Percentiles rank a stretch among this genome's conserved stretches.
These are phyloP conservation scores for Sturmia bella DNA, from an alignment of 2,888 invertebrate species.

Conservation along the genomic window DNA sequence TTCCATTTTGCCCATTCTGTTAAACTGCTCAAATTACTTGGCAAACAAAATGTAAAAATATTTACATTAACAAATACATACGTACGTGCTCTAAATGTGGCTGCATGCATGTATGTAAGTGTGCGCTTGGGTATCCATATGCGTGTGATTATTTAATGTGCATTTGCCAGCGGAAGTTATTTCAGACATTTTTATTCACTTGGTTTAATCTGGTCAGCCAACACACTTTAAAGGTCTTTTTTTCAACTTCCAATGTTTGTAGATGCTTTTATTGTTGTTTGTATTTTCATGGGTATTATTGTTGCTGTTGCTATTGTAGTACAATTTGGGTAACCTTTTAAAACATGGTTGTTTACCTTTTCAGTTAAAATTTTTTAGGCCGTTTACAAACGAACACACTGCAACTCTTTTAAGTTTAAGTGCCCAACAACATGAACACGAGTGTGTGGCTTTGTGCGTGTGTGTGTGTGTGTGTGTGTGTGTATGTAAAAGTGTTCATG, in stretches of 20 bases:
- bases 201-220: slow-evolving; percentile 70
- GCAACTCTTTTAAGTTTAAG: slow-evolving; percentile 1
- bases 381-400: slow-evolving; percentile 7
- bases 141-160: slow-evolving; percentile 38
- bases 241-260: slow-evolving; percentile 33
- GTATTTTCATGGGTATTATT: slow-evolving; percentile 2
- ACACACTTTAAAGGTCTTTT: slow-evolving; percentile 21
- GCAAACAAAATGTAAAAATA: slow-evolving; percentile 1
- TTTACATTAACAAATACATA: neutral
- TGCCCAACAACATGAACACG: slow-evolving; percentile 1
- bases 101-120: neutral
- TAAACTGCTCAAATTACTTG: slow-evolving; percentile 25
- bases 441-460: neutral
- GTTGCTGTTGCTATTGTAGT: slow-evolving; percentile 17
- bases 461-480: slow-evolving; percentile 1
- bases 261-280: neutral
- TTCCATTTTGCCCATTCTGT: slow-evolving; percentile 5
- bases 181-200: slow-evolving; percentile 69
- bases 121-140: neutral
- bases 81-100: too few species aligned
- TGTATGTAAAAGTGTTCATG: slow-evolving; percentile 30
- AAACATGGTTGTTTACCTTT: slow-evolving; percentile 52
- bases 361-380: slow-evolving; percentile 39
- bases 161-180: slow-evolving; percentile 68
- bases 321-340: slow-evolving; percentile 20